Base-by-base conservation (phyloP, 2,888 invertebrate species). In the Catocala nupta region DNA sequence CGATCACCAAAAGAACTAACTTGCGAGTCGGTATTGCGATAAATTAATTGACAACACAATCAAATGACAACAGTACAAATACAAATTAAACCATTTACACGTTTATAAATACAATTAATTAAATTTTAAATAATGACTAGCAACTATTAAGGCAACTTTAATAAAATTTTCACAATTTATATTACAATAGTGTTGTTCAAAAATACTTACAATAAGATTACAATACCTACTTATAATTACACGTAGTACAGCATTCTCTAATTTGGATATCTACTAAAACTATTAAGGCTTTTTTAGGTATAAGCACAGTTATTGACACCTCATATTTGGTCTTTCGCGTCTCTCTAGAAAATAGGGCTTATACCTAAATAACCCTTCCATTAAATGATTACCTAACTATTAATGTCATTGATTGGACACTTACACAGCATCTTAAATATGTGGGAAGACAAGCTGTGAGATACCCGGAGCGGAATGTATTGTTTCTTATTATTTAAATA, bases 101-200 rank as follows among this genome's bases (percentile, higher is more conserved):
- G 73, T 44, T 39, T 39, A 39, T 39, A 39, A 63, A 65, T 67
- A 71, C 51, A 61, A 62, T 63, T 6, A 59, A 59, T 57, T 64
- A n/a, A 55, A 25, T 25, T 77, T 78, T 72, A 65, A 75, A 75
- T 75, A 77, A 76, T 86, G 85, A 88, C 89, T 90, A 90, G 90
- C 80, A 81, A 82, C 86, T 90, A 88, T 82, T 86, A 90, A 90
- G 90, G 90, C 89, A 86, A 80, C 77, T 77, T 84, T 78, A 80
- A 80, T 78, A 50, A 77, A 81, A 68, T 67, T 65, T 62, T 60
- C 65, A 63, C 55, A 66, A 66, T 67, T n/a, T 74, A 65, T 62
- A 66, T 69, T 68, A 69, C 71, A 69, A 61, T 71, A 65, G 63
- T 59, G 63, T 71, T 78, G 69, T 76, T 76, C 65, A 64, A 71